Percentiles rank a stretch among this genome's conserved stretches.
phyloP scores from a whole-genome alignment of 2,797 vertebrate genomes.

The Gambusia yucatana region DNA sequence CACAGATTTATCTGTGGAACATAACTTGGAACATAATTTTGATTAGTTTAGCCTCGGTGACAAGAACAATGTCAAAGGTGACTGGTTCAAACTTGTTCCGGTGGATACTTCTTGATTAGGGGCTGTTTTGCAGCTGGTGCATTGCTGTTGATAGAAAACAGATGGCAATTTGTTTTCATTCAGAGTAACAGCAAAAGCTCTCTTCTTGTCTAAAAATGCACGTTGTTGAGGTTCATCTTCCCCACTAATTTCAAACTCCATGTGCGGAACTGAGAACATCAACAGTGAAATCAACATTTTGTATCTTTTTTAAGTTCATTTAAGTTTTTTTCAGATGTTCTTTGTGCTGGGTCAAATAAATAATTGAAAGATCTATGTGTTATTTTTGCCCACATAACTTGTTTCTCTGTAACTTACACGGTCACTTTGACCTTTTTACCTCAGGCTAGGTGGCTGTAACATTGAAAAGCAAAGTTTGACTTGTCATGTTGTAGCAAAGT shows the following conservation, averaged over 20 bases:
- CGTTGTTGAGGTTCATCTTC: not conserved
- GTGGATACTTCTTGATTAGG: not conserved
- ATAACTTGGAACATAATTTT: not conserved
- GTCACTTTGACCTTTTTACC: constrained; percentile 43
- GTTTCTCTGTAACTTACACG: not conserved
- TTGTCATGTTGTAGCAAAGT: constrained; percentile 30
- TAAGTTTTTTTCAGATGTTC: not conserved
- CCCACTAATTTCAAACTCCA: not conserved
- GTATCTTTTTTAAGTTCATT: not conserved
- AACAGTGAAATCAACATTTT: not conserved
- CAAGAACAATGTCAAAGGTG: not conserved
- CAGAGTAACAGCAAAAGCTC: not conserved
- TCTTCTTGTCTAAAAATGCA: not conserved
- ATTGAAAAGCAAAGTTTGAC: constrained; percentile 52
- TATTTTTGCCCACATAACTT: not conserved
- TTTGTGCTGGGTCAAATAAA: not conserved
- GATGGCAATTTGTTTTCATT: not conserved
- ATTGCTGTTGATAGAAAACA: not conserved
- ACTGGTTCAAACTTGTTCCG: not conserved
- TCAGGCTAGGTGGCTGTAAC: constrained; percentile 56
- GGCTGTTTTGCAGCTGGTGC: not conserved
- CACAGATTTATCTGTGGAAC: no score
- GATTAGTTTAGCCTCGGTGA: not conserved
- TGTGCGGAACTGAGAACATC: not conserved
- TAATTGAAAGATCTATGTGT: not conserved